phyloP scores from a whole-genome alignment of 1,140 invertebrate genomes.

The Danaus plexippus region DNA sequence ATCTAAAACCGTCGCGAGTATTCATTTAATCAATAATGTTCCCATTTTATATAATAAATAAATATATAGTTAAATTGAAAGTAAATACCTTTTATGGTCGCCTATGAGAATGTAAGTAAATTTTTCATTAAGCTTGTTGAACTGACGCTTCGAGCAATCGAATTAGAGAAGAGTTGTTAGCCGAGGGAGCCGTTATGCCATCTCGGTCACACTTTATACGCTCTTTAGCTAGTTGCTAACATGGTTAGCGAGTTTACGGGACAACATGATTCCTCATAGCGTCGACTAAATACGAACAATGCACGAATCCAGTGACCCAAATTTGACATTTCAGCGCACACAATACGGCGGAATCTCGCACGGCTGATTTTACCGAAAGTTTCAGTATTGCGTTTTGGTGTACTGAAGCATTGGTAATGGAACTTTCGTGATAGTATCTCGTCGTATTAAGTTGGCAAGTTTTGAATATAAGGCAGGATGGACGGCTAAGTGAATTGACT shows the following conservation, averaged over 20 bases:
- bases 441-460: slow-evolving; percentile 11
- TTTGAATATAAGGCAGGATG: slow-evolving; percentile 12
- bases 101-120: too few relatives aligned
- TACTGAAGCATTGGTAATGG: slow-evolving; percentile 11
- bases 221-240: slow-evolving; percentile 36
- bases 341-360: slow-evolving; percentile 7
- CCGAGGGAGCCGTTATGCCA: slow-evolving; percentile 18
- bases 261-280: slow-evolving; percentile 20
- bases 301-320: slow-evolving; percentile 4
- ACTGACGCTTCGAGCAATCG: slow-evolving; percentile 24
- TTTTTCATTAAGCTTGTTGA: slow-evolving; percentile 4
- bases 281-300: slow-evolving; percentile 9
- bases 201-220: slow-evolving; percentile 29
- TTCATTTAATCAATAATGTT: too few relatives aligned
- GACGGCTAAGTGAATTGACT: too few relatives aligned
- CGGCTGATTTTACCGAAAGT: slow-evolving; percentile 9
- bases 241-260: slow-evolving; percentile 28
- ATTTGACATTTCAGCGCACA: slow-evolving; percentile 8
- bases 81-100: too few relatives aligned
- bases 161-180: slow-evolving; percentile 25
- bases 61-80: too few relatives aligned
- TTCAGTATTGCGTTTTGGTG: not conserved
- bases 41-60: too few relatives aligned
- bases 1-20: too few relatives aligned
- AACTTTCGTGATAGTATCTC: slow-evolving; percentile 10